Evolutionary conservation across 2,797 vertebrate species (phyloP), one percentile per base, ranked within the genome.

Genomic region (Miichthys miiuy): DNA sequence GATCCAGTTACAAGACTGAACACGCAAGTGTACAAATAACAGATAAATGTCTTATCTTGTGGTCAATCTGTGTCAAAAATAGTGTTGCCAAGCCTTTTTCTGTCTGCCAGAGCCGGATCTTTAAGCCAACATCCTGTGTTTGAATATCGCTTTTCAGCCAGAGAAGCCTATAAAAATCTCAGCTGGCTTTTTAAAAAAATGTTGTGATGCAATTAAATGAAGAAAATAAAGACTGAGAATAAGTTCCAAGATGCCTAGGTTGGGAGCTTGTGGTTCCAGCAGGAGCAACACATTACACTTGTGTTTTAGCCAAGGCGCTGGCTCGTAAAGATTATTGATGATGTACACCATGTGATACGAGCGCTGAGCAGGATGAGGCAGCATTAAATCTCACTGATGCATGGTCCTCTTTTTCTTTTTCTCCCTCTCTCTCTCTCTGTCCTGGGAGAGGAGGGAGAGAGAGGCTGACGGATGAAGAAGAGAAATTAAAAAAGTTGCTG

Each of bases 271-370:
- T n/a, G 71, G 68, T 67, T 84, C 75, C 81, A 70, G 27, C 62
- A 48, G 80, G 54, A 83, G 80, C 80, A 80, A 79, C 84, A 83
- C 81, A 81, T 87, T 77, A 47, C 77, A 72, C 75, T 63, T 81
- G 78, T 88, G 86, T 91, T 85, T 88, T 47, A 81, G 75, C 85
- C 87, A 60, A 80, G 81, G 56, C 82, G n/a, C 63, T 12, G 68
- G 75, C 82, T 91, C 79, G 72, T 92, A 92, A 91, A 92, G 74
- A 69, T 85, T 85, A 90, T 89, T 92, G 85, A 92, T 84, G 88
- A 73, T 82, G 80, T 82, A 78, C 87, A 74, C 74, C 72, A 81
- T 86, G 89, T 88, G 91, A 91, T 87, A 71, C 57, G 58, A 86
- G 87, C 14, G 67, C 87, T 71, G 85, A 79, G 83, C 70, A 47